Conservation (phyloP, 1,140 invertebrate genomes). For the Aleiodes sp. region DNA sequence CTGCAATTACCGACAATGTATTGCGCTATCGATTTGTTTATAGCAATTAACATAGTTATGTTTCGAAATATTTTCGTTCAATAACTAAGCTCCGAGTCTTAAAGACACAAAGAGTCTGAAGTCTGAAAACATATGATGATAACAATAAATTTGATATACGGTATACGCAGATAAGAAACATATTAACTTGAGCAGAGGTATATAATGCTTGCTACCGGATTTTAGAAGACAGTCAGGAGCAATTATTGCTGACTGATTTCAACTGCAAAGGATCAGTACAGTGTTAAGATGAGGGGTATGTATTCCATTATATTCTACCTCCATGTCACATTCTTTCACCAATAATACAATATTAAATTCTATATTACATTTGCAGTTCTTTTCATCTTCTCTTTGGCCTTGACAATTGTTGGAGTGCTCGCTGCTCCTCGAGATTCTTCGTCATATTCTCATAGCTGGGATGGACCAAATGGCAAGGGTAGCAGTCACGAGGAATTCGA, state of each 20-base stretch:
- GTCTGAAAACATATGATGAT: constrained; percentile 22
- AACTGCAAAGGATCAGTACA: background rate
- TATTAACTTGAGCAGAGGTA: background rate
- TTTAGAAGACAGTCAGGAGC: background rate
- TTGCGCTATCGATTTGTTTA: background rate
- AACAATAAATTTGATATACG: constrained; percentile 25
- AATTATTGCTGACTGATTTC: background rate
- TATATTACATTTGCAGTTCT: background rate
- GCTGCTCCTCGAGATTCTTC: background rate
- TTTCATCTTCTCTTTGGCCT: background rate
- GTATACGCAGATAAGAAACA: constrained; percentile 5
- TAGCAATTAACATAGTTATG: background rate
- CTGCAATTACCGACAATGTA: constrained; percentile 4
- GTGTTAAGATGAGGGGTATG: constrained; percentile 6
- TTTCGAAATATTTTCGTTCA: constrained; percentile 20
- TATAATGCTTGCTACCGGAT: constrained; percentile 9
- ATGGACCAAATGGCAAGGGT: background rate
- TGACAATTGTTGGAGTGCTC: background rate
- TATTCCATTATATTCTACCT: background rate
- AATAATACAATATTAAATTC: background rate
- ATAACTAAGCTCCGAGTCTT: background rate
- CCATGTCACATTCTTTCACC: background rate
- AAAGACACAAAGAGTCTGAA: background rate
- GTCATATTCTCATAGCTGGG: too few species aligned
- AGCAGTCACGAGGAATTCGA: background rate